Base-by-base conservation (phyloP, 2,888 invertebrate species). In the Galeopsomyia nigrocyanea region DNA sequence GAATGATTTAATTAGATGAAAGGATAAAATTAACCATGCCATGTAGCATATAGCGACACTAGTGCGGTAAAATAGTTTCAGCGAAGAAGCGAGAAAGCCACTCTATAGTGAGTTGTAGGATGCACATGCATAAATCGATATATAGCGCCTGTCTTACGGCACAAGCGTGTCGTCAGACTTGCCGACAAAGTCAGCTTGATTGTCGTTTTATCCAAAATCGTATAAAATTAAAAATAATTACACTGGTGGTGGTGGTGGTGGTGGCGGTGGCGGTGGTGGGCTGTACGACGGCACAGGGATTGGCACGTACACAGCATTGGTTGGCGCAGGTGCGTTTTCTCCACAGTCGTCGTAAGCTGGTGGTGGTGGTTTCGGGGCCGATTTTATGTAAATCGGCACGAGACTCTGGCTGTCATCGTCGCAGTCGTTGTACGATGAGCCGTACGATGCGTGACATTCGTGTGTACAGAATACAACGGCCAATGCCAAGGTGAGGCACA, bases 401-500 rank as follows among this genome's bases (percentile, higher is more conserved):
- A 63, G n/a, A 67, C 46, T 39, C 63, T 61, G 46, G 51, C 21
- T 26, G 13, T 63, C 67, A 58, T 68, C 68, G 7, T 73, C 68
- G 26, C 73, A 73, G 65, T 16, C 0, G 72, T 5, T 26, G 26
- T n/a, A 17, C 56, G 60, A 46, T n/a, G n/a, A n/a, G n/a, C n/a
- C n/a, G 14, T 39, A 53, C 53, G 39, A 65, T 22, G 73, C 66
- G 17, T 62, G 55, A 21, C 68, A 64, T 65, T 58, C 21, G 13
- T 19, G 49, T 1, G 17, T 67, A 9, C 31, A 63, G 47, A 53
- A 53, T n/a, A 68, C n/a, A 17, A 50, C 39, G 60, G 56, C 68
- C 26, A 73, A 31, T 22, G 68, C 73, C 64, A 73, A 68, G 0
- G 65, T 53, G 10, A 73, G 61, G 68, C 49, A 68, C 21, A 65